Percentiles rank a stretch among this genome's conserved stretches.
These are phyloP conservation scores for Erythrocercus mccallii DNA, from an alignment of 2,113 vertebrate genomes.

Conservation along the genomic window DNA sequence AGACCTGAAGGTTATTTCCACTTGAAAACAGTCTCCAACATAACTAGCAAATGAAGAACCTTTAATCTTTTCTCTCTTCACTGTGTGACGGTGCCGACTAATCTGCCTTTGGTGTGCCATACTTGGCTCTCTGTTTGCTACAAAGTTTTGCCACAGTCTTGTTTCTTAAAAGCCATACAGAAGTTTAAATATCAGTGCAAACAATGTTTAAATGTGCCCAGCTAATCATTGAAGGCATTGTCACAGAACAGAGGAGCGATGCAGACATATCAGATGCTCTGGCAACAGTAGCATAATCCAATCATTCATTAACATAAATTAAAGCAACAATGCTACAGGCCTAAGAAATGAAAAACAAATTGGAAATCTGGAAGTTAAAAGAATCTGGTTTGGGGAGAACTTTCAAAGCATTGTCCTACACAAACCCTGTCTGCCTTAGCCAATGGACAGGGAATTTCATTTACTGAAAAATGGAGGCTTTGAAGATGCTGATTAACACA, in stretches of 20 bases:
- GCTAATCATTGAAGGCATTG: conserved; percentile 50
- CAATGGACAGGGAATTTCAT: conserved; percentile 22
- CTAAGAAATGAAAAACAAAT: conserved; percentile 13
- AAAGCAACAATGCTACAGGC: conserved; percentile 32
- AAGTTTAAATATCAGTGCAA: conserved; percentile 25
- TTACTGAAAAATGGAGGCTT: conserved; percentile 27
- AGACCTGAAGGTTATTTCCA: neutral
- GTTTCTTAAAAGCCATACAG: neutral
- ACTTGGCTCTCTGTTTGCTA: neutral
- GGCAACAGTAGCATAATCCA: conserved; percentile 34
- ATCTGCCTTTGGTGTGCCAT: neutral
- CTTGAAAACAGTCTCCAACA: neutral
- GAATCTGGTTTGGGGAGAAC: neutral
- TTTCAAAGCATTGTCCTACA: conserved; percentile 14
- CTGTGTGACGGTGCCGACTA: neutral
- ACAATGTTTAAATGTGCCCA: conserved; percentile 42
- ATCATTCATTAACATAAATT: conserved; percentile 57
- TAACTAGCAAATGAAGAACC: neutral
- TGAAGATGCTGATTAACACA: conserved; percentile 46
- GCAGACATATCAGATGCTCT: conserved; percentile 23
- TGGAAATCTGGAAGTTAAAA: conserved; percentile 50
- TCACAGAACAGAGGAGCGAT: conserved; percentile 32
- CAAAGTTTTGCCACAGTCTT: neutral
- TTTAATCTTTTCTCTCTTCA: neutral
- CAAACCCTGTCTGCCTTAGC: conserved; percentile 6